Evolutionary conservation across 2,888 invertebrate species (phyloP), one percentile per base, ranked within the genome.

Genomic region (Diaprepes abbreviatus): DNA sequence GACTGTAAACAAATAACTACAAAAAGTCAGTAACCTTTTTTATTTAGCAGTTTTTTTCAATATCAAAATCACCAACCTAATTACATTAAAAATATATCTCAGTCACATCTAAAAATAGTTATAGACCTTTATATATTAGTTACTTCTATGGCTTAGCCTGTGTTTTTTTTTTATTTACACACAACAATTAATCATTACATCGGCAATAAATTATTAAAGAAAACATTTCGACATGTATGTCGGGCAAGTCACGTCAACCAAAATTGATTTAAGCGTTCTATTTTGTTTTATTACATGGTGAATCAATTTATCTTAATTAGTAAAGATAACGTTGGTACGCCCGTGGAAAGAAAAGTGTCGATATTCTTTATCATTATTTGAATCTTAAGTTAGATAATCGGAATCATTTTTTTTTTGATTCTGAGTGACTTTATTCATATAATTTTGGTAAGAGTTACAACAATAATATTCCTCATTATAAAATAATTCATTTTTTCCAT

Each of bases 301-400:
- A 50, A 50, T 50, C 28, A 50, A 50, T 50, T 28, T 50, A 50
- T 50, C 48, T 50, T 50, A 50, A 50, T 48, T 43, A 43, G n/a
- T n/a, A 19, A 19, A 19, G 40, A 40, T 40, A 19, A 40, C 6
- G 40, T 19, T 24, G 24, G 5, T 24, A 3, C 5, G 5, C 24
- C 24, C n/a, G n/a, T n/a, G n/a, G n/a, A n/a, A n/a, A n/a, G n/a
- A n/a, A n/a, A n/a, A n/a, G n/a, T n/a, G n/a, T n/a, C n/a, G n/a
- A n/a, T n/a, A n/a, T n/a, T n/a, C n/a, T n/a, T n/a, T n/a, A n/a
- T n/a, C n/a, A n/a, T n/a, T n/a, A n/a, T n/a, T n/a, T n/a, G n/a
- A n/a, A n/a, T n/a, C n/a, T n/a, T n/a, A n/a, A n/a, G n/a, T n/a
- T n/a, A n/a, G n/a, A n/a, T n/a, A n/a, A n/a, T n/a, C n/a, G n/a